Percentiles rank a stretch among this genome's conserved stretches.
phyloP scores from a whole-genome alignment of 2,797 vertebrate species.

The Alosa sapidissima region DNA sequence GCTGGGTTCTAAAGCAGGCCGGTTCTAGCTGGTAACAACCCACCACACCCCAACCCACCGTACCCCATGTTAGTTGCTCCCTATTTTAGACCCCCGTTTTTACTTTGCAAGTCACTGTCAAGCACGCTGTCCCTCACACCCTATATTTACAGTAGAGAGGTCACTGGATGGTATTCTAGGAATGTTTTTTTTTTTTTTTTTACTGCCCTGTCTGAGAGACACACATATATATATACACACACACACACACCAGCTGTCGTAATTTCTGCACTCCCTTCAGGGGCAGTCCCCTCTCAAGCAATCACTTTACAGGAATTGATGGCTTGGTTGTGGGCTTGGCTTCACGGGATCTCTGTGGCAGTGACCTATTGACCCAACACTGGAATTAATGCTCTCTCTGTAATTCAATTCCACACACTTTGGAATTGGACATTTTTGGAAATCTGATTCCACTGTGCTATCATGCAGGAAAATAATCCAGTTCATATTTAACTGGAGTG shows the following conservation, averaged over 20 bases:
- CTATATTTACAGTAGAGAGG: neutral
- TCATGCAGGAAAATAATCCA: too few relatives aligned
- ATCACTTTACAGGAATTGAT: neutral
- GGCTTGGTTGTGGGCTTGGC: neutral
- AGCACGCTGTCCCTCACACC: neutral
- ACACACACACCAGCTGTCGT: too few relatives aligned
- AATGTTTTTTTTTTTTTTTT: neutral
- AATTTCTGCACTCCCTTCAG: neutral
- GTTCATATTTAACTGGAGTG: too few relatives aligned
- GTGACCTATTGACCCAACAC: neutral
- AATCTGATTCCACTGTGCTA: too few relatives aligned
- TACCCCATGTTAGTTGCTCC: neutral
- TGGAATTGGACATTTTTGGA: too few relatives aligned
- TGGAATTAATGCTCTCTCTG: neutral
- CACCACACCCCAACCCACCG: neutral
- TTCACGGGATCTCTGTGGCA: neutral
- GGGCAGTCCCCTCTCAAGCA: neutral
- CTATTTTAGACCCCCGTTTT: neutral
- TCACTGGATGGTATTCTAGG: conserved; percentile 2
- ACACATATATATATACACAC: neutral
- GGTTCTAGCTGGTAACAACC: conserved; percentile 56
- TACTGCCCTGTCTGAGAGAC: neutral
- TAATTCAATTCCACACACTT: too few relatives aligned
- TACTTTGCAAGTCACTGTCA: neutral
- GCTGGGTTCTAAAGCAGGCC: conserved; percentile 48